These are phyloP conservation scores for Periophthalmus magnuspinnatus DNA, from an alignment of 2,797 vertebrate genomes.

Conservation along the genomic window DNA sequence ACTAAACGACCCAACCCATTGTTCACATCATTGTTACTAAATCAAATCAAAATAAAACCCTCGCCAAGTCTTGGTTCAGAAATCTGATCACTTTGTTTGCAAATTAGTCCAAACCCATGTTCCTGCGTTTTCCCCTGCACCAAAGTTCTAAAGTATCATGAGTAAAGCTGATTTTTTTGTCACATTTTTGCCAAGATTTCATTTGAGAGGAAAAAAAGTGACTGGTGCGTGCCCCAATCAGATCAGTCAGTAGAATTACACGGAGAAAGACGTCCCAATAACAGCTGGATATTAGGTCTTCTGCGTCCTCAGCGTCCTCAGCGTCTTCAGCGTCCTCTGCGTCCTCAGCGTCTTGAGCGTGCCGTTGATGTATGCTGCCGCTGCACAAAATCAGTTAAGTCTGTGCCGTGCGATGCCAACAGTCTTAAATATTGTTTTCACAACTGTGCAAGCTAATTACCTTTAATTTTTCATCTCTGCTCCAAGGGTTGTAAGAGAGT, in stretches of 20 bases:
- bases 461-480: constrained; percentile 79
- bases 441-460: constrained; percentile 79
- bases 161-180: constrained; percentile 52
- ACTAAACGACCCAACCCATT: too few species aligned
- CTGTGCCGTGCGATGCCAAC: constrained; percentile 70
- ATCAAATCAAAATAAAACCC: too few species aligned
- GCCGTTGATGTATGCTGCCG: constrained; percentile 66
- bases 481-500: constrained; percentile 74
- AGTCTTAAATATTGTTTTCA: constrained; percentile 79
- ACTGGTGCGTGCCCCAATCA: constrained; percentile 58
- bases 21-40: too few species aligned
- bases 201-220: constrained; percentile 15
- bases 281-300: constrained; percentile 68
- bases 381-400: constrained; percentile 67
- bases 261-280: constrained; percentile 60
- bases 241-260: constrained; percentile 68
- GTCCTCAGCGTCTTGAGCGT: too few species aligned
- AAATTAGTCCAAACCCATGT: constrained; percentile 16
- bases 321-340: too few species aligned
- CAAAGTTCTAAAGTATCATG: constrained; percentile 25
- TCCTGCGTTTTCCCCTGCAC: constrained; percentile 25
- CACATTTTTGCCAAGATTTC: constrained; percentile 49
- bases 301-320: too few species aligned
- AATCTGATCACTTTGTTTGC: too few species aligned
- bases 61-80: too few species aligned